Conservation (phyloP, 2,113 vertebrate genomes). For the Prochilodus magdalenae region DNA sequence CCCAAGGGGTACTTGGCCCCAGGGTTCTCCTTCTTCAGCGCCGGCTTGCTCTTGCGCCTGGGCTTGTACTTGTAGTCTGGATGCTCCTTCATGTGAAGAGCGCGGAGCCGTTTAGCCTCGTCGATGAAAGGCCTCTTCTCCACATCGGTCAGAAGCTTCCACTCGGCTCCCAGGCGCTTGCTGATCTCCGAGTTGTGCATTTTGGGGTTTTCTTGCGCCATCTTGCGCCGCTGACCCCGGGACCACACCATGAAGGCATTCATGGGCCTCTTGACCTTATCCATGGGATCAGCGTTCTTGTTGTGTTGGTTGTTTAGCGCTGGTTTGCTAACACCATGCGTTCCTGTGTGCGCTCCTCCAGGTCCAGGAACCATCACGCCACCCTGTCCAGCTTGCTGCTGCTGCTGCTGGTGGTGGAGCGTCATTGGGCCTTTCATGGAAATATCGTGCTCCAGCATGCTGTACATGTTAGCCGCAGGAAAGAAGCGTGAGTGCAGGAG, state of each 20-base stretch:
- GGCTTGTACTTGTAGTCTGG: slow-evolving; percentile 81
- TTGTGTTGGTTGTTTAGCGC: slow-evolving; percentile 36
- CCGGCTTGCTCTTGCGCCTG: slow-evolving; percentile 72
- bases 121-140: slow-evolving; percentile 81
- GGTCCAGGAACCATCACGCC: slow-evolving; percentile 41
- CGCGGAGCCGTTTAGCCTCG: slow-evolving; percentile 77
- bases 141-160: slow-evolving; percentile 75
- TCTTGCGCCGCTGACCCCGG: slow-evolving; percentile 76
- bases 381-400: slow-evolving; percentile 35
- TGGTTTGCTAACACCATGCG: slow-evolving; percentile 33
- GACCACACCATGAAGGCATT: slow-evolving; percentile 94
- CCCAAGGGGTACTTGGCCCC: slow-evolving; percentile 44
- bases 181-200: slow-evolving; percentile 83
- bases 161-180: slow-evolving; percentile 77
- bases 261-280: slow-evolving; percentile 86
- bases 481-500: too few species aligned
- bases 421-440: slow-evolving; percentile 49
- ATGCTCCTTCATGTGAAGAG: slow-evolving; percentile 75
- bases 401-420: slow-evolving; percentile 35
- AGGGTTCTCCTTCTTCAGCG: slow-evolving; percentile 48
- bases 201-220: slow-evolving; percentile 79
- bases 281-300: slow-evolving; percentile 55
- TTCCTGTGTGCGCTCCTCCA: slow-evolving; percentile 38
- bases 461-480: slow-evolving; percentile 54
- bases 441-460: slow-evolving; percentile 61